These are phyloP conservation scores for Gallinago undulata DNA, from an alignment of 2,113 vertebrate genomes.

Conservation along the genomic window DNA sequence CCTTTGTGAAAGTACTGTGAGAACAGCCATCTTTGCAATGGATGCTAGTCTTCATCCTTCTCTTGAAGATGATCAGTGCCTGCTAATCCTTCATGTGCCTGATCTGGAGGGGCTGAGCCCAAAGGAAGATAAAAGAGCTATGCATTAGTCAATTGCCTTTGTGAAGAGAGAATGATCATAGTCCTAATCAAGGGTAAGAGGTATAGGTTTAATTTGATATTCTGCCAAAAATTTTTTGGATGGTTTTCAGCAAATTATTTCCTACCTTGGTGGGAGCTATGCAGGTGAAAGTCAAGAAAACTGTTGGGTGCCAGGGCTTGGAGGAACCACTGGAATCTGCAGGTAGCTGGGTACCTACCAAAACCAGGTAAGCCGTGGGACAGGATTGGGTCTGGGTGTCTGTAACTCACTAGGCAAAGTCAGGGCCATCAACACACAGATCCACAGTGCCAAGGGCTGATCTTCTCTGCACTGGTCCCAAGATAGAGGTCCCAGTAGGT, in stretches of 20 bases:
- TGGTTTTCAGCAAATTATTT: background rate
- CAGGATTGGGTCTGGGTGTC: background rate
- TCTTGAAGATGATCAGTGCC: background rate
- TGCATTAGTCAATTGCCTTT: background rate
- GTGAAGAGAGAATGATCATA: background rate
- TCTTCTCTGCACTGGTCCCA: background rate
- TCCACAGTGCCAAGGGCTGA: background rate
- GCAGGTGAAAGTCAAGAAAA: background rate
- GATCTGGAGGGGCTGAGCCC: background rate
- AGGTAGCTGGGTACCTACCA: background rate
- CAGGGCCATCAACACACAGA: background rate
- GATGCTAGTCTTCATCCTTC: background rate
- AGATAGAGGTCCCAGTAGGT: background rate
- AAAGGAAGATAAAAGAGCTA: background rate
- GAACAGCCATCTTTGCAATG: background rate
- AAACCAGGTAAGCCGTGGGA: background rate
- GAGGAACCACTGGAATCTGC: background rate
- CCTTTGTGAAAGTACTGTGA: background rate
- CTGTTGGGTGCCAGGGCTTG: accelerated
- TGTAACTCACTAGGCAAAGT: accelerated
- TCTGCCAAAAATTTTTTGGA: background rate
- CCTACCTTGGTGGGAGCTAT: background rate
- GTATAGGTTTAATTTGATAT: background rate
- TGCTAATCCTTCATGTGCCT: background rate
- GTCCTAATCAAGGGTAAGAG: background rate